Conservation (phyloP, 2,888 invertebrate genomes). For the Tetranychus piercei region DNA sequence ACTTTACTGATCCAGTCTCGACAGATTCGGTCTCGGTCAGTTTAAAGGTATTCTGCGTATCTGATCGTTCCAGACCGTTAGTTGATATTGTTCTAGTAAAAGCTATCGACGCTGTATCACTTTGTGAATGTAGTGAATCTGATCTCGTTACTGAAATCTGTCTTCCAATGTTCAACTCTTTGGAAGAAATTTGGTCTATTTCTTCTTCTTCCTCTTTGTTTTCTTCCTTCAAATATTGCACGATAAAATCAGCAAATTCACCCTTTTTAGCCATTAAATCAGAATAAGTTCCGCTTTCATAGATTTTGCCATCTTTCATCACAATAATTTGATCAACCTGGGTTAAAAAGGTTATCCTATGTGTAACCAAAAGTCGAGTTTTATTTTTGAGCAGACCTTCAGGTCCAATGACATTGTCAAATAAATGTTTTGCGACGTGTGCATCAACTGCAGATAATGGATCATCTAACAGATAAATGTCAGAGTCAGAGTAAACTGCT, state of each 20-base stretch:
- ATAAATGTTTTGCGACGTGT: conserved; percentile 93
- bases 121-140: neutral
- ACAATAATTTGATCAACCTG: conserved; percentile 78
- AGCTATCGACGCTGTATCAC: neutral
- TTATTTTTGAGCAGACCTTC: conserved; percentile 38
- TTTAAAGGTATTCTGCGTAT: neutral
- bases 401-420: conserved; percentile 75
- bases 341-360: conserved; percentile 77
- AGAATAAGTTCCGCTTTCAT: conserved; percentile 73
- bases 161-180: neutral
- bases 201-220: conserved; percentile 27
- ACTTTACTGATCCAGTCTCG: conserved; percentile 22
- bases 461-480: conserved; percentile 36
- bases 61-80: neutral
- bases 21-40: conserved; percentile 18
- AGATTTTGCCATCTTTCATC: conserved; percentile 63
- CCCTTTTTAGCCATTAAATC: conserved; percentile 60
- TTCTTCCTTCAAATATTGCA: conserved; percentile 34
- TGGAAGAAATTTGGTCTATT: conserved; percentile 8
- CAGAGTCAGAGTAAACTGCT: conserved; percentile 56
- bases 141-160: too few species aligned
- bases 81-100: neutral
- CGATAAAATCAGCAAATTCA: conserved; percentile 40
- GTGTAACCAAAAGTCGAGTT: conserved; percentile 82
- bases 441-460: conserved; percentile 56